Conservation (phyloP, 2,113 vertebrate genomes). For the Carettochelys insculpta region DNA sequence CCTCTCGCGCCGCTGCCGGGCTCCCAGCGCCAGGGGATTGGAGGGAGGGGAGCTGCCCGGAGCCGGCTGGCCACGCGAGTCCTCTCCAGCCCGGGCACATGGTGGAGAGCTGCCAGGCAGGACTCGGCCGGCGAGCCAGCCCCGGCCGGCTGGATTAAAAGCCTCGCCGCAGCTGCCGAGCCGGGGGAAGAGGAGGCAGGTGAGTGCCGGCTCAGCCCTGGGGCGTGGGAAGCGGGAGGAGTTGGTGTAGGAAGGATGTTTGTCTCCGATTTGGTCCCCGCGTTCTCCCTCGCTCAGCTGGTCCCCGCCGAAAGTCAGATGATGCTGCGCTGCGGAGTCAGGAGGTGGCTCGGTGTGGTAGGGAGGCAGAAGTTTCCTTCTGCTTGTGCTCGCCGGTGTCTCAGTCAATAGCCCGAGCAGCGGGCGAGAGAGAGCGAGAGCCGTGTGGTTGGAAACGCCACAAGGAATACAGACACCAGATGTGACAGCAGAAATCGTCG, state of each 20-base stretch:
- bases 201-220: background rate
- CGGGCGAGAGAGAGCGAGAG: background rate
- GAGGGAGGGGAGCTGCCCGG: background rate
- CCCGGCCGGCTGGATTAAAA: conserved; percentile 62
- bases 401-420: background rate
- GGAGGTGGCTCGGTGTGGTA: background rate
- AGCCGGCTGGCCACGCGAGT: conserved; percentile 43
- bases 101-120: background rate
- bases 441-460: background rate
- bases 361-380: background rate
- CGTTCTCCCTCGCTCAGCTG: background rate
- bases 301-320: background rate
- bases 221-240: background rate
- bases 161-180: background rate
- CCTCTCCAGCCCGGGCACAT: conserved; percentile 43
- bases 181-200: conserved; percentile 15
- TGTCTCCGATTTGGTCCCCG: rapidly evolving
- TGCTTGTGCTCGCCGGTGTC: background rate
- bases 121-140: conserved; percentile 1
- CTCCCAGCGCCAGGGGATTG: conserved; percentile 21
- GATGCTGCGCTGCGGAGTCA: background rate
- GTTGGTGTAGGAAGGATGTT: background rate
- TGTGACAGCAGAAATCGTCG: background rate
- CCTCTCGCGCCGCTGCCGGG: background rate
- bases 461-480: background rate